Evolutionary conservation across 2,113 vertebrate genomes (phyloP).

Genomic region (Proterorhinus semilunaris): DNA sequence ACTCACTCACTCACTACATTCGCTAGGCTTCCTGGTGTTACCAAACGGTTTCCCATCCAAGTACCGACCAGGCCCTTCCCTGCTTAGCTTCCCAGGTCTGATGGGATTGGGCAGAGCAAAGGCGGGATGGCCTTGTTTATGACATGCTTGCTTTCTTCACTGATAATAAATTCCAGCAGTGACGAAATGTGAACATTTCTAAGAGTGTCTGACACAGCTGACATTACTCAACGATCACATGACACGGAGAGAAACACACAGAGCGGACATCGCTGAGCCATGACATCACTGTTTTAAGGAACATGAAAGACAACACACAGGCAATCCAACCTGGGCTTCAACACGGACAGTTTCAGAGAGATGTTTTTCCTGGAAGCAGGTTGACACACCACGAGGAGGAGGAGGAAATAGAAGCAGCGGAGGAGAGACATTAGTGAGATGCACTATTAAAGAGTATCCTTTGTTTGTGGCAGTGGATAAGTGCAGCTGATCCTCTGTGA

Average conservation of each 20-base stretch:
- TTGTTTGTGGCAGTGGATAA: slow-evolving; percentile 34
- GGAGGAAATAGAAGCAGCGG: slow-evolving; percentile 63
- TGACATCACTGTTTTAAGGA: slow-evolving; percentile 60
- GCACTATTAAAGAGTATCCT: slow-evolving; percentile 44
- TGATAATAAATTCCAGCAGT: not conserved
- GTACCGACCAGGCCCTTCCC: not conserved
- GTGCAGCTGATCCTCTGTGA: slow-evolving; percentile 40
- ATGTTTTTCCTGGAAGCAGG: slow-evolving; percentile 87
- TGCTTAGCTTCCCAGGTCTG: not conserved
- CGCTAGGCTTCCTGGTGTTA: no score
- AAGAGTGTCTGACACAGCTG: slow-evolving; percentile 43
- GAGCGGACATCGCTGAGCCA: slow-evolving; percentile 61
- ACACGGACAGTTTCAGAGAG: slow-evolving; percentile 89
- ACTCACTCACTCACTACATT: no score
- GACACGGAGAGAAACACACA: slow-evolving; percentile 59
- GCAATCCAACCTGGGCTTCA: slow-evolving; percentile 86
- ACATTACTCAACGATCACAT: slow-evolving; percentile 67
- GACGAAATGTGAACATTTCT: slow-evolving; percentile 38
- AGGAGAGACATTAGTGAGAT: slow-evolving; percentile 49
- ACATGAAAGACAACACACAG: slow-evolving; percentile 55
- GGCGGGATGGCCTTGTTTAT: not conserved
- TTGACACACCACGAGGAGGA: slow-evolving; percentile 58
- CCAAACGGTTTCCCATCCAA: no score
- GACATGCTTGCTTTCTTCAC: not conserved
- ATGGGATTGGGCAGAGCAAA: not conserved